Evolutionary conservation across 2,797 vertebrate genomes (phyloP).

Genomic region (Ctenosaura bakeri): DNA sequence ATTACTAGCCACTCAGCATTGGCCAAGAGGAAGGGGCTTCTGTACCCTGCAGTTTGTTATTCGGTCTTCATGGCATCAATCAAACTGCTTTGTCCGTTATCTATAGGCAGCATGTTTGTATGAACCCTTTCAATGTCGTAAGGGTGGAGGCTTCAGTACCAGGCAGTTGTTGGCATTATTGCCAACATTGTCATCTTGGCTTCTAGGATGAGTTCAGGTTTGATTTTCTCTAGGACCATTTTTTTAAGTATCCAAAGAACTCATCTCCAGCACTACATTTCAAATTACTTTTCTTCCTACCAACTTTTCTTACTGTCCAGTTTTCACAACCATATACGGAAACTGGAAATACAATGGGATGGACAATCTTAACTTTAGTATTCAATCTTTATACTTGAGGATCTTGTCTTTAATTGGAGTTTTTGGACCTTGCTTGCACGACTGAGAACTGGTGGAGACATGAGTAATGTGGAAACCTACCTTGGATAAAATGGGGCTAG

Average conservation of each 20-base stretch:
- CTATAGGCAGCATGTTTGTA: slow-evolving; percentile 41
- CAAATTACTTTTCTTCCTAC: too few relatives aligned
- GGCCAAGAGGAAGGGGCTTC: not conserved
- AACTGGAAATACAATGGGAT: too few relatives aligned
- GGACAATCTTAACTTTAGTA: too few relatives aligned
- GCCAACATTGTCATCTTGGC: too few relatives aligned
- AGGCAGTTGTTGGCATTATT: not conserved
- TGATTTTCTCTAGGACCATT: too few relatives aligned
- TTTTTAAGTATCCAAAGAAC: too few relatives aligned
- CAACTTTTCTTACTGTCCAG: too few relatives aligned
- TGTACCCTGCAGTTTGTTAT: rapidly evolving
- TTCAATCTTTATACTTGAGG: too few relatives aligned
- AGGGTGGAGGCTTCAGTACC: not conserved
- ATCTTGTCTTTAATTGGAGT: not conserved
- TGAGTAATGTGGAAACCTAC: not conserved
- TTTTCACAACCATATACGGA: too few relatives aligned
- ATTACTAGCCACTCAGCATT: not conserved
- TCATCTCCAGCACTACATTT: too few relatives aligned
- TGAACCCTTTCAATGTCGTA: slow-evolving; percentile 71
- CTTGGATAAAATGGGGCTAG: not conserved
- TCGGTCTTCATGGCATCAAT: rapidly evolving
- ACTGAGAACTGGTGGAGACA: not conserved
- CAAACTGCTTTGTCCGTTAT: slow-evolving; percentile 16
- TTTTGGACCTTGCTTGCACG: not conserved
- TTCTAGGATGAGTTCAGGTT: too few relatives aligned